Conservation (phyloP, 2,113 vertebrate genomes). For the Labeo rohita region DNA sequence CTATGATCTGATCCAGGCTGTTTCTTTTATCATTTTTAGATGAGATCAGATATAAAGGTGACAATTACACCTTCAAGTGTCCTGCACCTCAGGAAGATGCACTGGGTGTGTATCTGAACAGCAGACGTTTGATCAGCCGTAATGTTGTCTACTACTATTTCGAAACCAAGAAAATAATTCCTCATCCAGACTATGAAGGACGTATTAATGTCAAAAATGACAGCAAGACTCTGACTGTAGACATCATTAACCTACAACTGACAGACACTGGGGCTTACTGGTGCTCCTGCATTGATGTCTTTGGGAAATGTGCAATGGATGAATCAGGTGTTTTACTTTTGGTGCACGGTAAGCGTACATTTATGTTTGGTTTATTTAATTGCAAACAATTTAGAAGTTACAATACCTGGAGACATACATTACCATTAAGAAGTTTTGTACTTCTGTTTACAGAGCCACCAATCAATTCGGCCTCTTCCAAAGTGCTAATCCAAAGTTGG, state of each 20-base stretch:
- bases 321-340: not conserved
- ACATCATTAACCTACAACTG: not conserved
- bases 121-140: not conserved
- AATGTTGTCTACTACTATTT: accelerated
- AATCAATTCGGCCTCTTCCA: not conserved
- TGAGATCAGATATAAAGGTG: constrained; percentile 29
- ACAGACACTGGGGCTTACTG: constrained; percentile 32
- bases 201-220: not conserved
- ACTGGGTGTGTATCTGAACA: accelerated
- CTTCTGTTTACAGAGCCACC: not conserved
- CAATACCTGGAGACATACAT: not conserved
- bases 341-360: not conserved
- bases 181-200: accelerated
- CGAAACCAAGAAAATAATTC: accelerated
- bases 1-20: not conserved
- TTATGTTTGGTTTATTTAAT: not conserved
- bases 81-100: accelerated
- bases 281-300: accelerated
- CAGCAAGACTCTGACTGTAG: constrained; percentile 9
- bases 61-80: constrained; percentile 61
- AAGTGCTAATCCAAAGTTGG: not conserved
- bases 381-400: not conserved
- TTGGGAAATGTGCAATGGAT: accelerated
- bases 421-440: not conserved
- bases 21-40: constrained; percentile 15